These are phyloP conservation scores for Chloropsis cyanopogon DNA, from an alignment of 2,113 vertebrate genomes.

Conservation along the genomic window DNA sequence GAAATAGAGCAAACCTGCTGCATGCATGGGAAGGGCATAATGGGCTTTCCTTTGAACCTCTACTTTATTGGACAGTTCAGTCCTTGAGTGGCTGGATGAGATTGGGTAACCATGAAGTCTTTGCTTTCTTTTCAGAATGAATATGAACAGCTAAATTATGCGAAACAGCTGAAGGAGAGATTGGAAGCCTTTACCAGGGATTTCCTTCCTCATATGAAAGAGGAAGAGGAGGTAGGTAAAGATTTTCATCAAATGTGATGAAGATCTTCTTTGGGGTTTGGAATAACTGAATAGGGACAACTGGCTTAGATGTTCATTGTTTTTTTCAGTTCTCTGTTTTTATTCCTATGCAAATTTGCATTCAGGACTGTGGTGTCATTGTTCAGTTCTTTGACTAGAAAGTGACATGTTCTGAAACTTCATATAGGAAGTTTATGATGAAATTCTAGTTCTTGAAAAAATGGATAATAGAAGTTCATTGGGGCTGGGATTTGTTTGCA, in stretches of 20 bases:
- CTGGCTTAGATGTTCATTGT: not conserved
- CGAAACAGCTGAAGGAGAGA: slow-evolving; percentile 93
- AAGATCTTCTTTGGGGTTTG: not conserved
- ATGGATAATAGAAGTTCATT: not conserved
- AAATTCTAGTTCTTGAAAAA: not conserved
- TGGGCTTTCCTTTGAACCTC: not conserved
- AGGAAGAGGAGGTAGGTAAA: slow-evolving; percentile 92
- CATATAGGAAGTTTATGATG: not conserved
- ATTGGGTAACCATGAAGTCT: not conserved
- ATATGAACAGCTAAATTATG: slow-evolving; percentile 96
- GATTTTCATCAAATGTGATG: not conserved
- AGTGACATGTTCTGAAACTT: not conserved
- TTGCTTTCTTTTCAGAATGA: slow-evolving; percentile 81
- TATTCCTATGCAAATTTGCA: not conserved
- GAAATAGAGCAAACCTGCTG: not conserved
- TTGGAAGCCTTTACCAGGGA: slow-evolving; percentile 96
- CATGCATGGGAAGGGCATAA: not conserved
- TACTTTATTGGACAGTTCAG: not conserved
- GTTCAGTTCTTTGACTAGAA: not conserved
- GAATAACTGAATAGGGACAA: not conserved
- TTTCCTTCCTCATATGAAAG: slow-evolving; percentile 99
- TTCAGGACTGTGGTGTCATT: not conserved
- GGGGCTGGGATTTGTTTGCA: not conserved
- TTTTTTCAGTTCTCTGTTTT: not conserved
- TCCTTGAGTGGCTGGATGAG: not conserved